Percentiles rank a stretch among this genome's conserved stretches.
Conservation (phyloP, 2,113 vertebrate species). For the Scomber colias region DNA sequence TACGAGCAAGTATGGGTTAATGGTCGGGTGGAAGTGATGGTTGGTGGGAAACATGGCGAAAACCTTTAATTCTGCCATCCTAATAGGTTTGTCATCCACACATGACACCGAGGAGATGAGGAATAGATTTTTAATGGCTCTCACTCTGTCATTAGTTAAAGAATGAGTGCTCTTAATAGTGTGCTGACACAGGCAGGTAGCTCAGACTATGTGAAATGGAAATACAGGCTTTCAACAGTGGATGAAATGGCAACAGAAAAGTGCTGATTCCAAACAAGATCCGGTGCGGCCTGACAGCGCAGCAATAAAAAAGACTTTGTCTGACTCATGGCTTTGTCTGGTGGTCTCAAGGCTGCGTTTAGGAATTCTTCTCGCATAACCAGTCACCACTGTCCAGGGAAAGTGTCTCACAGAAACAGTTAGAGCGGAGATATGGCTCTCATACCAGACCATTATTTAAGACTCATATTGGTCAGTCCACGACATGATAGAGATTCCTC, state of each 20-base stretch:
- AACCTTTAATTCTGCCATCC: not conserved
- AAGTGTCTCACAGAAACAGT: slow-evolving; percentile 7
- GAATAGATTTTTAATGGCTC: slow-evolving; percentile 10
- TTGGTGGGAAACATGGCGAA: not conserved
- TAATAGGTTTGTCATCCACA: slow-evolving; percentile 13
- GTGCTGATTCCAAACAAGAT: slow-evolving; percentile 63
- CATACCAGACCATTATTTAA: not conserved
- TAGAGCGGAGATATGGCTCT: not conserved
- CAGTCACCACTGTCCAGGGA: slow-evolving; percentile 9
- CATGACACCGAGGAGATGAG: not conserved
- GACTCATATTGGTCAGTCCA: not conserved
- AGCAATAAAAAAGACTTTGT: slow-evolving; percentile 53
- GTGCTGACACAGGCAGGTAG: slow-evolving; percentile 49
- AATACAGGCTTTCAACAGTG: slow-evolving; percentile 31
- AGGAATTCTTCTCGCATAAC: slow-evolving; percentile 16
- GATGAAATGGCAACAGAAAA: slow-evolving; percentile 62
- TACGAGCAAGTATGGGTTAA: not conserved
- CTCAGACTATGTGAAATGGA: slow-evolving; percentile 22
- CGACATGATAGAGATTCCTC: not conserved
- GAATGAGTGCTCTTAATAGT: slow-evolving; percentile 11
- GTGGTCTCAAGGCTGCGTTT: slow-evolving; percentile 34
- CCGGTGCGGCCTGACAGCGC: slow-evolving; percentile 45
- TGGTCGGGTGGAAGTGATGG: not conserved
- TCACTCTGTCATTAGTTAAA: slow-evolving; percentile 19
- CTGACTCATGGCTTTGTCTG: slow-evolving; percentile 65